phyloP scores from a whole-genome alignment of 2,113 vertebrate genomes.

The Maccullochella peelii region DNA sequence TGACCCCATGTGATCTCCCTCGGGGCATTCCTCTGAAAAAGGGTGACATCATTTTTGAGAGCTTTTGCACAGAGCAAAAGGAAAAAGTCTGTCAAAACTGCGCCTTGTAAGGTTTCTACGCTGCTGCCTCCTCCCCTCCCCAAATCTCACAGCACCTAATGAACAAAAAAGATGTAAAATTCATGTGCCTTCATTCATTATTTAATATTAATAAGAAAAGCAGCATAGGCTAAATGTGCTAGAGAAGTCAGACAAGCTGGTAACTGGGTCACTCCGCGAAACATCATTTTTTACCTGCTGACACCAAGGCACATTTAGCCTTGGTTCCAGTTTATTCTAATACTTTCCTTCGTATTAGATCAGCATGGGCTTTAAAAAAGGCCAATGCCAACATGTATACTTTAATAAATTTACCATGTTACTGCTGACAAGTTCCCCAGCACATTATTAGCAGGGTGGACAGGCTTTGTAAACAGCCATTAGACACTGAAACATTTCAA shows the following conservation, averaged over 20 bases:
- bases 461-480: background rate
- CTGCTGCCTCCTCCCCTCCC: constrained; percentile 9
- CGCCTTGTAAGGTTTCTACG: background rate
- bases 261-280: constrained; percentile 60
- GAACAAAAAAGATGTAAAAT: constrained; percentile 79
- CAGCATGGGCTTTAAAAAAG: background rate
- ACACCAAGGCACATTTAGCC: constrained; percentile 5
- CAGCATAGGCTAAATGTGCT: constrained; percentile 58
- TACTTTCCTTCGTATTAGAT: background rate
- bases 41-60: constrained; percentile 68
- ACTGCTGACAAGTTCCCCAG: background rate
- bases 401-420: background rate
- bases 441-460: background rate
- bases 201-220: constrained; percentile 74
- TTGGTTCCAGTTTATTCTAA: background rate
- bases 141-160: constrained; percentile 58
- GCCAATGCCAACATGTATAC: background rate
- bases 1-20: constrained; percentile 60
- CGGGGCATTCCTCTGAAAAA: constrained; percentile 43
- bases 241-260: constrained; percentile 55
- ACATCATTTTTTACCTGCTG: constrained; percentile 59
- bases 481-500: background rate
- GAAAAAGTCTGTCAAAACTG: constrained; percentile 11
- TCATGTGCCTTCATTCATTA: constrained; percentile 73
- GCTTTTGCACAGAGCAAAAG: constrained; percentile 29